Base-by-base conservation (phyloP, 2,113 vertebrate species). In the Daubentonia madagascariensis region DNA sequence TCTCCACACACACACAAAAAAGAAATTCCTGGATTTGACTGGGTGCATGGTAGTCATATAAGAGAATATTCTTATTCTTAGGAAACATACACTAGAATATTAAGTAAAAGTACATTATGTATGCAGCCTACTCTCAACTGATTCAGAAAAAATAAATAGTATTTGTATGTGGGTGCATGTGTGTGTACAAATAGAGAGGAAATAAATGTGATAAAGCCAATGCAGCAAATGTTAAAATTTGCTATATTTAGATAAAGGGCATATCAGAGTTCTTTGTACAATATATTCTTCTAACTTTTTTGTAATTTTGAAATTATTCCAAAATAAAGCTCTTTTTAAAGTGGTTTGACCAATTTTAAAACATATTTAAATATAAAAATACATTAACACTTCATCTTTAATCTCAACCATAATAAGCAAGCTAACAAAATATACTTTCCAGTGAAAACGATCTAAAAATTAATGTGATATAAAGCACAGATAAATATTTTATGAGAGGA, bases 401-500 rank as follows among this genome's bases (percentile, higher is more conserved):
- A 97, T 96, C 98, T 96, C 52, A 98, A 35, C 28, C 32, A 93
- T 59, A 94, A 95, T 88, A 97, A 97, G 48, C 28, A 97, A 95
- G 76, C 59, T 89, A 97, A 75, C 40, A 96, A 98, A 98, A 97
- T 45, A 94, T 85, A 59, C 30, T 73, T 97, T 84, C n/a, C 84
- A 43, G 28, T 76, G 54, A 96, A 98, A 79, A 85, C 30, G 30
- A 65, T 20, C 86, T 85, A 89, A 65, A 96, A 79, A 84, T 70
- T 80, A 91, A 50, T 1, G 10, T 90, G 67, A 97, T 67, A 94
- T 92, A 94, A 54, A 95, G 43, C 50, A 97, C n/a, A 97, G 68
- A 48, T 95, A 97, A 98, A 97, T 93, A 98, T 72, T 94, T 91
- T 85, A 97, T 48, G 32, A 98, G 54, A 65, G 20, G 48, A 97